These are phyloP conservation scores for Drosophila asahinai DNA, from an alignment of 1,140 invertebrate species.

Conservation along the genomic window DNA sequence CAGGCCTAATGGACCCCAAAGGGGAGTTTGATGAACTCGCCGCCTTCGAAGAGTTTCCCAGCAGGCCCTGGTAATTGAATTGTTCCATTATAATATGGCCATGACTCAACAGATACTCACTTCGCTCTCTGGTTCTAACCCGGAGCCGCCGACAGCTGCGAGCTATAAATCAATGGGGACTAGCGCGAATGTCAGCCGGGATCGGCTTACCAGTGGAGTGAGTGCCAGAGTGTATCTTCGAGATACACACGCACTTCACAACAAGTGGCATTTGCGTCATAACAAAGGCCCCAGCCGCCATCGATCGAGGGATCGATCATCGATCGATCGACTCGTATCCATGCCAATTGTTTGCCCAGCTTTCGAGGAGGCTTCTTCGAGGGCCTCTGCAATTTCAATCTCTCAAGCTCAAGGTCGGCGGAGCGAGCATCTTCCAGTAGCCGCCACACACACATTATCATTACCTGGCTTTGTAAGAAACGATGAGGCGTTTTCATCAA, in stretches of 20 bases:
- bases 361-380: slow-evolving; percentile 36
- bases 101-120: slow-evolving; percentile 73
- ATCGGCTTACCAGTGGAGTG: slow-evolving; percentile 26
- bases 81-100: slow-evolving; percentile 70
- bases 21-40: slow-evolving; percentile 75
- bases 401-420: slow-evolving; percentile 73
- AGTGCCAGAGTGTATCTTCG: slow-evolving; percentile 11
- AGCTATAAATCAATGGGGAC: slow-evolving; percentile 69
- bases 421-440: slow-evolving; percentile 50
- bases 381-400: slow-evolving; percentile 59
- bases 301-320: slow-evolving; percentile 13
- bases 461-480: slow-evolving; percentile 62
- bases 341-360: slow-evolving; percentile 58
- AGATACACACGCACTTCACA: slow-evolving; percentile 60
- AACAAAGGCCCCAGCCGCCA: slow-evolving; percentile 48
- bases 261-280: slow-evolving; percentile 78
- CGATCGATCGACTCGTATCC: slow-evolving; percentile 20
- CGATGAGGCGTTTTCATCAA: slow-evolving; percentile 76
- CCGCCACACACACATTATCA: slow-evolving; percentile 71
- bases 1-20: slow-evolving; percentile 34
- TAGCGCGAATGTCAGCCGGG: slow-evolving; percentile 43
- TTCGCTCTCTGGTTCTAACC: slow-evolving; percentile 24
- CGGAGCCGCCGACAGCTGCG: slow-evolving; percentile 45
- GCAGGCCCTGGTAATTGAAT: slow-evolving; percentile 71
- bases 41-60: slow-evolving; percentile 53